phyloP scores from a whole-genome alignment of 2,888 invertebrate species.

The Allophyes oxyacanthae region DNA sequence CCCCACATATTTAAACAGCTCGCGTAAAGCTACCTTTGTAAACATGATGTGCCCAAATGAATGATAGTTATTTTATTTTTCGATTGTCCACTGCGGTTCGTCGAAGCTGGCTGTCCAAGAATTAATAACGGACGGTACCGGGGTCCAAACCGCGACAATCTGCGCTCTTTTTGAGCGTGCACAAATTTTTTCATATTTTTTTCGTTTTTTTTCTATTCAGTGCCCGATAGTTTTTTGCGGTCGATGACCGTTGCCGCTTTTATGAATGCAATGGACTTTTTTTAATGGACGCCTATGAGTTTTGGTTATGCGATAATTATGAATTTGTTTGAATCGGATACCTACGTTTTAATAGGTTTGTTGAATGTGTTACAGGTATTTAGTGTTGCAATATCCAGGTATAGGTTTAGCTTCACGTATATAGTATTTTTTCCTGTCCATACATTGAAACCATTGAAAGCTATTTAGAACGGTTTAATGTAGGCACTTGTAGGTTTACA shows the following conservation, averaged over 20 bases:
- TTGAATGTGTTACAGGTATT: not conserved
- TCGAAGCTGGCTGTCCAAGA: constrained; percentile 79
- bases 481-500: too few species aligned
- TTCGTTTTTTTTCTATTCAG: constrained; percentile 81
- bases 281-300: constrained; percentile 63
- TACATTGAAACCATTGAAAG: too few species aligned
- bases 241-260: constrained; percentile 77
- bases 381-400: too few species aligned
- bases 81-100: constrained; percentile 82
- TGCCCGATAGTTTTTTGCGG: constrained; percentile 87
- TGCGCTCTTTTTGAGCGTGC: constrained; percentile 81
- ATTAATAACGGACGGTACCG: constrained; percentile 82
- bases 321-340: constrained; percentile 13
- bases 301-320: constrained; percentile 46
- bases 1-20: constrained; percentile 19
- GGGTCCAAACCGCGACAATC: constrained; percentile 84
- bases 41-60: constrained; percentile 80
- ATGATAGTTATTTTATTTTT: constrained; percentile 88
- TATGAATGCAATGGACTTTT: constrained; percentile 65
- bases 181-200: constrained; percentile 65
- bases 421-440: too few species aligned
- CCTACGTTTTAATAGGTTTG: constrained; percentile 12
- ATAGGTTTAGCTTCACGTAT: too few species aligned
- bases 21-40: constrained; percentile 75
- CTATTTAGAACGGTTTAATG: too few species aligned